Evolutionary conservation across 2,888 invertebrate genomes (phyloP).

Genomic region (Sussaba pulchella): DNA sequence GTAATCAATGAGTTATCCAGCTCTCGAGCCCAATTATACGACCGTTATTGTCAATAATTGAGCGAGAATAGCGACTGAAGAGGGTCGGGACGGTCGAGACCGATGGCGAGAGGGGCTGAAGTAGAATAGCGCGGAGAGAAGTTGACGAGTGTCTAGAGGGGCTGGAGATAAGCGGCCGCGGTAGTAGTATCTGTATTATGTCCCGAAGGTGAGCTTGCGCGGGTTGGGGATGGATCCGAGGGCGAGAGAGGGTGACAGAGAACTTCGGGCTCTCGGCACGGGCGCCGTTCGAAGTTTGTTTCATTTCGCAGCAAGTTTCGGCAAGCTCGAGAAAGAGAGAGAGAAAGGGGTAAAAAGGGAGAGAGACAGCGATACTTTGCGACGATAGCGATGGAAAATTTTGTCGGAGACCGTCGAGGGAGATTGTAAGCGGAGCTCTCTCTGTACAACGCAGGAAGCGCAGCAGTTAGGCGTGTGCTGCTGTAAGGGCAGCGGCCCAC

Average conservation of each 20-base stretch:
- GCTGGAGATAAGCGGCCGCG: constrained; percentile 32
- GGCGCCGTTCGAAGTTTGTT: constrained; percentile 61
- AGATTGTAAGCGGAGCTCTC: constrained; percentile 44
- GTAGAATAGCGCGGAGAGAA: constrained; percentile 18
- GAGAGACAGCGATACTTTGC: constrained; percentile 14
- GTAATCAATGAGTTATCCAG: constrained; percentile 8
- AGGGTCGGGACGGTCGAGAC: not conserved
- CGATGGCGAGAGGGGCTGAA: too few species aligned
- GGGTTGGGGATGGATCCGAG: constrained; percentile 21
- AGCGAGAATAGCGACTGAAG: constrained; percentile 16
- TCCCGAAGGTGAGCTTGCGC: constrained; percentile 13
- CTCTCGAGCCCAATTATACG: constrained; percentile 48
- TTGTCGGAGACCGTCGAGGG: not conserved
- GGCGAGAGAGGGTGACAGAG: constrained; percentile 29
- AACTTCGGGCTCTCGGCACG: constrained; percentile 42
- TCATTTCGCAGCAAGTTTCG: constrained; percentile 46
- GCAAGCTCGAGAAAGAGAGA: constrained; percentile 33
- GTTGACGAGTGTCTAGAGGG: constrained; percentile 29
- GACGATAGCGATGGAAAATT: too few species aligned
- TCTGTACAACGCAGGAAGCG: constrained; percentile 27
- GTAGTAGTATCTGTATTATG: constrained; percentile 23
- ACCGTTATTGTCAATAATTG: constrained; percentile 46
- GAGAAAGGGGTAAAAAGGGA: constrained; percentile 24
- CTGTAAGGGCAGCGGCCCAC: not conserved
- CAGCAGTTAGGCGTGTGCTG: constrained; percentile 26